Base-by-base conservation (phyloP, 2,888 invertebrate genomes). In the Gordius sp. region DNA sequence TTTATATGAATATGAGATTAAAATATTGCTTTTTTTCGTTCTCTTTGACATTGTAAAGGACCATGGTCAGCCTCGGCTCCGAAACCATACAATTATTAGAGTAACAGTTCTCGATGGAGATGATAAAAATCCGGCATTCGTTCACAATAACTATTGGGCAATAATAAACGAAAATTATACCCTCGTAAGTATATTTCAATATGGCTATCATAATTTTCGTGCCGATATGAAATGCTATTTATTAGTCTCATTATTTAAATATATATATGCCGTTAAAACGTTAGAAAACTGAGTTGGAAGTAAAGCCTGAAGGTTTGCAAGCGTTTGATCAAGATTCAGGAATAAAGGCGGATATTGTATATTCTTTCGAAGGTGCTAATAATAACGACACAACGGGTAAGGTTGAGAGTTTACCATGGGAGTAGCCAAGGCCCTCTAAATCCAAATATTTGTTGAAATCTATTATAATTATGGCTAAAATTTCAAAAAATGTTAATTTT, bases 81-180 rank as follows among this genome's bases (percentile, higher is more conserved):
- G 4, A n/a, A 47, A 47, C 20, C 20, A 13, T 20, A n/a, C 47
- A 4, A 20, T 47, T 4, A 4, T 47, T 8, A 47, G 47, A 47
- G 23, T 47, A 8, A 20, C 47, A 4, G 20, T 47, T 20, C 23
- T 20, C 4, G 47, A 47, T 23, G 47, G 47, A 4, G 47, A 47
- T 20, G 47, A 47, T 20, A 47, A 47, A 47, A 47, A 47, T 47
- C 47, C 47, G 4, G 8, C 20, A 20, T 47, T 47, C 20, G 8
- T 18, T 47, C 47, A 47, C 47, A 47, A 20, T 20, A 47, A 47
- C 20, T 47, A 47, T 20, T 47, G 47, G 47, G 47, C 47, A 4
- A 47, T 47, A 4, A 23, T 47, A 18, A 13, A 13, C 4, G 16
- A 47, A n/a, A 47, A 47, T 47, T 47, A 47, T 20, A 47, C 47